Conservation (phyloP, 35 echinoderm and acorn worm species). For the Acanthaster planci region DNA sequence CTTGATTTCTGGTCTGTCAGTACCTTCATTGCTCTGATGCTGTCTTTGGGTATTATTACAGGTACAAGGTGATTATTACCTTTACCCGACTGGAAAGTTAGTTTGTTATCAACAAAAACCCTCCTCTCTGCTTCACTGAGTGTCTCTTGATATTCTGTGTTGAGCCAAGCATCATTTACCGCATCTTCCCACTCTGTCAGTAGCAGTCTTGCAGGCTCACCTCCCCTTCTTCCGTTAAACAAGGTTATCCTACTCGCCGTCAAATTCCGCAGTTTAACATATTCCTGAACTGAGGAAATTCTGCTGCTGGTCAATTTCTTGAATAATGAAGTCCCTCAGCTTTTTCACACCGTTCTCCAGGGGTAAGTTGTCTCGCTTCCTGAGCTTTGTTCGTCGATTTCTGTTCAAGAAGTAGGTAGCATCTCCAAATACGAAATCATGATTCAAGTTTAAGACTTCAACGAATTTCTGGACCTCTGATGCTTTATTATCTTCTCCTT, state of each 20-base stretch:
- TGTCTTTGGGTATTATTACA: slow-evolving; percentile 49
- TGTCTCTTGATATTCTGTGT: slow-evolving; percentile 11
- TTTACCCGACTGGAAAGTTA: slow-evolving; percentile 55
- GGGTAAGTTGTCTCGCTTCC: slow-evolving; percentile 33
- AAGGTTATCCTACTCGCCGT: slow-evolving; percentile 35
- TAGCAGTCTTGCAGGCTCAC: slow-evolving; percentile 39
- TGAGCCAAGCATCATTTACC: background rate
- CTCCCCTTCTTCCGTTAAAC: slow-evolving; percentile 51
- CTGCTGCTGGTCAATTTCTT: too few relatives aligned
- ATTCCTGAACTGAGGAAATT: background rate
- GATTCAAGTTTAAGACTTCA: slow-evolving; percentile 20
- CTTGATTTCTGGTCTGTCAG: slow-evolving; percentile 18
- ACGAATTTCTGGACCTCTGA: slow-evolving; percentile 37
- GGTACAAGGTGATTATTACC: slow-evolving; percentile 66
- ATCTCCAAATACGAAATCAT: slow-evolving; percentile 49
- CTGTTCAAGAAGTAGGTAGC: slow-evolving; percentile 31
- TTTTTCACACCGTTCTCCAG: slow-evolving; percentile 27
- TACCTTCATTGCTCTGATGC: slow-evolving; percentile 33
- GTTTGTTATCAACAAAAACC: slow-evolving; percentile 29
- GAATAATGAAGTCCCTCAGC: slow-evolving; percentile 23
- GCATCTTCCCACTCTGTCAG: slow-evolving; percentile 22
- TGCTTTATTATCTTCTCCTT: slow-evolving; percentile 13
- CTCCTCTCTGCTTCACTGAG: slow-evolving; percentile 25
- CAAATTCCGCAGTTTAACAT: slow-evolving; percentile 17
- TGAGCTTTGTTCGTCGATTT: slow-evolving; percentile 29